Evolutionary conservation across 1,140 invertebrate species (phyloP).

Genomic region (Coelopa frigida): DNA sequence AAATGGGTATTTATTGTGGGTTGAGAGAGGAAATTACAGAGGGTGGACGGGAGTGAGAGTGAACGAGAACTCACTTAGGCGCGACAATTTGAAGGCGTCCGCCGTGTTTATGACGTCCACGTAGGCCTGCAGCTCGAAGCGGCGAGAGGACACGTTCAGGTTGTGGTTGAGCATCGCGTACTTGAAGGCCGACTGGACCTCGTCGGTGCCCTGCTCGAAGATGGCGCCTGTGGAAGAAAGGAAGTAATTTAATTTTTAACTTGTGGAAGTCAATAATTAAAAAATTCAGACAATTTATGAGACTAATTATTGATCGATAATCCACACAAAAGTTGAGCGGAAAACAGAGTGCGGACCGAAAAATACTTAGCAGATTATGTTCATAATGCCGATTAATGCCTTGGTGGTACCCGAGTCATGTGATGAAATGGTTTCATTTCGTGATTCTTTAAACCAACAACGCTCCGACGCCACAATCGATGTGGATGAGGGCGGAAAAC

Average conservation of each 20-base stretch:
- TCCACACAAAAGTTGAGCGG: not conserved
- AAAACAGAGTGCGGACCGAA: no score
- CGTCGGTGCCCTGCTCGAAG: slow-evolving; percentile 81
- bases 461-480: not conserved
- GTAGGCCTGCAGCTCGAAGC: slow-evolving; percentile 77
- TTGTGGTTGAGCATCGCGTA: slow-evolving; percentile 78
- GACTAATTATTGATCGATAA: slow-evolving; percentile 1
- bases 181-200: slow-evolving; percentile 81
- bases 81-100: slow-evolving; percentile 82
- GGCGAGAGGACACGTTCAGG: slow-evolving; percentile 60
- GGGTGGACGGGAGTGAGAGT: not conserved
- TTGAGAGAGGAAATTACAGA: not conserved
- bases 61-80: slow-evolving; percentile 67
- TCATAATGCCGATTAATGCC: no score
- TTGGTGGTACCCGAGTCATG: no score
- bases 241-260: not conserved
- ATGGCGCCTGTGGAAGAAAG: slow-evolving; percentile 61
- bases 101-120: slow-evolving; percentile 88
- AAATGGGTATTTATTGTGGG: not conserved
- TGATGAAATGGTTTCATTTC: no score
- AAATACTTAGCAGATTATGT: no score
- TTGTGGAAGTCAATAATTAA: not conserved
- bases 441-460: not conserved
- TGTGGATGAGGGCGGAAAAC: not conserved
- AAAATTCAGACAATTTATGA: not conserved